A percentile compares a stretch with the other conserved stretches of the same genome.
Conservation (phyloP, 2,888 invertebrate species). For the Abrostola triplasia region DNA sequence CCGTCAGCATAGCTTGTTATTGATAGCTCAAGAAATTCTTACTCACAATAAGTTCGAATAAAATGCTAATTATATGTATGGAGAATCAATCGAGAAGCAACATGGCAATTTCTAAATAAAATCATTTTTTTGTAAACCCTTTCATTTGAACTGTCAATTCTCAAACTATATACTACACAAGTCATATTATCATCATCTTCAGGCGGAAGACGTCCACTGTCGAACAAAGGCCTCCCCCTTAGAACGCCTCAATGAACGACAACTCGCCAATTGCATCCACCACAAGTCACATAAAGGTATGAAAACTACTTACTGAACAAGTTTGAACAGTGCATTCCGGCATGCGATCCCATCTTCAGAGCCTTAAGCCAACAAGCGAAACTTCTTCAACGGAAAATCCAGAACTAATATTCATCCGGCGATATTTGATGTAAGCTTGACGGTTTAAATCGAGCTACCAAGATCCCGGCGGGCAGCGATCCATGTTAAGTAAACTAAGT, state of each 20-base stretch:
- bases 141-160: too few relatives aligned
- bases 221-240: too few relatives aligned
- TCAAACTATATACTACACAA: too few relatives aligned
- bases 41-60: too few relatives aligned
- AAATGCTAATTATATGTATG: too few relatives aligned
- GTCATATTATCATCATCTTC: too few relatives aligned
- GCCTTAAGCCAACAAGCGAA: constrained; percentile 8
- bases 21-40: neutral
- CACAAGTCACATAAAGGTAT: neutral
- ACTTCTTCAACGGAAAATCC: constrained; percentile 6
- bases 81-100: too few relatives aligned
- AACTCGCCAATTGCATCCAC: too few relatives aligned
- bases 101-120: too few relatives aligned
- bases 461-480: constrained; percentile 13
- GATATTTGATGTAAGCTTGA: constrained; percentile 45
- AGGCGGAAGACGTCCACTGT: too few relatives aligned
- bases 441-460: constrained; percentile 38
- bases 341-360: neutral
- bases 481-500: constrained; percentile 30
- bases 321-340: neutral
- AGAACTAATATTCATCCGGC: constrained; percentile 31
- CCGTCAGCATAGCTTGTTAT: neutral
- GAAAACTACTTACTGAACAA: constrained; percentile 1
- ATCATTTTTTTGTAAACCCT: too few relatives aligned
- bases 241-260: too few relatives aligned